A percentile compares a stretch with the other conserved stretches of the same genome.
Evolutionary conservation across 2,797 vertebrate genomes (phyloP).

Genomic region (Pipistrellus pygmaeus): DNA sequence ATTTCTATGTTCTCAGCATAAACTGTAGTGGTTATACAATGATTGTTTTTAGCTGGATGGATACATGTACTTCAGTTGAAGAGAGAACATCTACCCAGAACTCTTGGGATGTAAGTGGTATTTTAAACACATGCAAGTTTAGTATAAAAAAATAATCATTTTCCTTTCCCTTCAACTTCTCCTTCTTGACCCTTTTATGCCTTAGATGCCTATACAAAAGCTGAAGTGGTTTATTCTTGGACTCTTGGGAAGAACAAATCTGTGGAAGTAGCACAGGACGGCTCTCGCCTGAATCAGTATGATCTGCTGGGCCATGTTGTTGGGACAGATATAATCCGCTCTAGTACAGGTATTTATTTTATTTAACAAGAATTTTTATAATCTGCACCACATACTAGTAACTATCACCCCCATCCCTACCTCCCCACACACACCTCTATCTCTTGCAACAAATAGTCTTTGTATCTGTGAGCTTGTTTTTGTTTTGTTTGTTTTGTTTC

Average conservation of each 20-base stretch:
- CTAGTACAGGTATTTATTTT: slow-evolving; percentile 95
- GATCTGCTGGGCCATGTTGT: slow-evolving; percentile 97
- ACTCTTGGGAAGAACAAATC: slow-evolving; percentile 95
- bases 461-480: not conserved
- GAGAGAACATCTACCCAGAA: not conserved
- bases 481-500: not conserved
- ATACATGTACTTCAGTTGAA: slow-evolving; percentile 15
- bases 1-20: not conserved
- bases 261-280: slow-evolving; percentile 96
- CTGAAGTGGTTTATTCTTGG: slow-evolving; percentile 98
- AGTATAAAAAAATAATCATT: slow-evolving; percentile 26
- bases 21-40: not conserved
- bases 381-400: not conserved
- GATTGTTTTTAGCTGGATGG: slow-evolving; percentile 1
- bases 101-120: not conserved
- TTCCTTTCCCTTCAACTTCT: slow-evolving; percentile 49
- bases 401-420: not conserved
- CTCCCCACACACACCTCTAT: not conserved
- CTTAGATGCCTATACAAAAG: slow-evolving; percentile 98
- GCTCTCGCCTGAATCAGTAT: slow-evolving; percentile 98
- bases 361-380: slow-evolving; percentile 31
- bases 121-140: slow-evolving; percentile 41
- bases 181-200: slow-evolving; percentile 52
- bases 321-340: slow-evolving; percentile 97
- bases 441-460: not conserved